Evolutionary conservation across 2,113 vertebrate genomes (phyloP).

Genomic region (Crotalus helleri): DNA sequence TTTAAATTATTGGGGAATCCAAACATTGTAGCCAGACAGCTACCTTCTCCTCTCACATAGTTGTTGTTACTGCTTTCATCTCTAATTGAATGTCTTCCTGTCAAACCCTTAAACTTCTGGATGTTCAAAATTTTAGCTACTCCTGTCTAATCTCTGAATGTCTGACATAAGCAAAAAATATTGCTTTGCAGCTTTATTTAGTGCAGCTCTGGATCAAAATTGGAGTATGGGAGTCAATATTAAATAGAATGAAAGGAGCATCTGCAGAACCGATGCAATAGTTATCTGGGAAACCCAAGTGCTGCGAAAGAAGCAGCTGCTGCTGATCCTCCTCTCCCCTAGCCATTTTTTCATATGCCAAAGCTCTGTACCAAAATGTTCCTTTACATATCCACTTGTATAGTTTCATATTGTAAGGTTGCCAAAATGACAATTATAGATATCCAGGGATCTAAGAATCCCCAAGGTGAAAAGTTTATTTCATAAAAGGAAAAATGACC

Average conservation of each 20-base stretch:
- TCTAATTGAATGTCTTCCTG: constrained; percentile 5
- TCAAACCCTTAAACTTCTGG: not conserved
- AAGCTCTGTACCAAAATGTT: not conserved
- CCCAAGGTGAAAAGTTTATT: not conserved
- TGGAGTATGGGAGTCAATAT: not conserved
- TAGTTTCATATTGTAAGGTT: not conserved
- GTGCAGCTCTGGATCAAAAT: not conserved
- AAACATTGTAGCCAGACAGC: constrained; percentile 17
- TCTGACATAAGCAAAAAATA: not conserved
- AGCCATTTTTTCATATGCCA: not conserved
- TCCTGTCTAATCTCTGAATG: not conserved
- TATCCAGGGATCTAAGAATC: not conserved
- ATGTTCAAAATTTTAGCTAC: not conserved
- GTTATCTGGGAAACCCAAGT: not conserved
- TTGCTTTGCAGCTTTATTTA: not conserved
- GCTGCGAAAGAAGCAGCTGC: not conserved
- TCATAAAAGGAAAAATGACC: not conserved
- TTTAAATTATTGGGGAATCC: constrained; percentile 23
- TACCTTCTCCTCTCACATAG: not conserved
- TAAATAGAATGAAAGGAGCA: not conserved
- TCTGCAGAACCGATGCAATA: not conserved
- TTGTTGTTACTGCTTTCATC: not conserved
- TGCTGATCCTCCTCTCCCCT: not conserved
- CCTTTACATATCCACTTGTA: not conserved
- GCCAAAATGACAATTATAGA: not conserved